Base-by-base conservation (phyloP, 2,797 vertebrate genomes). In the Helostoma temminkii region DNA sequence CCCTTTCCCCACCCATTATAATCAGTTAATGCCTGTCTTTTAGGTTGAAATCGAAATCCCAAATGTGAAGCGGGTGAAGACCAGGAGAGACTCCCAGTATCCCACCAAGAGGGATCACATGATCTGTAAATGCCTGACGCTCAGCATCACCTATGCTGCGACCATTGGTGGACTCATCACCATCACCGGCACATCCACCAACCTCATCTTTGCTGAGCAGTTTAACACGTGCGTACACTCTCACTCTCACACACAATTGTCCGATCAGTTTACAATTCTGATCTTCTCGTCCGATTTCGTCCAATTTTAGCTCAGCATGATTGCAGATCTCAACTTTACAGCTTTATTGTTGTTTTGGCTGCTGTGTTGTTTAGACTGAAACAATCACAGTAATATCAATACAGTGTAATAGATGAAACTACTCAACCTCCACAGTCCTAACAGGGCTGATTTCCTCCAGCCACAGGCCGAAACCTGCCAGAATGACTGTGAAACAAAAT, bases 121-220 rank as follows among this genome's bases (percentile, higher is more conserved):
- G 97, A 93, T 99, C 88, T 98, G 98, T 79, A 99, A 98, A 84
- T 99, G 97, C 77, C 94, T 99, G 53, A 96, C 98, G 0, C 93
- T 99, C 79, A 98, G 97, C 89, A 96, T 99, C 81, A 97, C 97
- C 3, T 99, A 99, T 0, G 97, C 97, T 0, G 97, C 98, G 0
- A 99, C 98, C 50, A 98, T 99, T 0, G 97, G 98, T 1, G 98
- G 98, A 6, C 95, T 99, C 74, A 98, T 96, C 89, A 99, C 98
- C 85, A 97, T 98, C 91, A 99, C 98, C 0, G 97, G 98, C 45
- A 99, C 98, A 1, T 99, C 98, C 9, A 99, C 97, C 85, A 99
- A 96, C 90, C 96, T 99, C 80, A 99, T 99, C 71, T 99, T 99
- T 73, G 92, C 98, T 0, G 98, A 99, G 70, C 97, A 99, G 88